Base-by-base conservation (phyloP, 2,797 vertebrate species). In the Gephyroberyx darwinii region DNA sequence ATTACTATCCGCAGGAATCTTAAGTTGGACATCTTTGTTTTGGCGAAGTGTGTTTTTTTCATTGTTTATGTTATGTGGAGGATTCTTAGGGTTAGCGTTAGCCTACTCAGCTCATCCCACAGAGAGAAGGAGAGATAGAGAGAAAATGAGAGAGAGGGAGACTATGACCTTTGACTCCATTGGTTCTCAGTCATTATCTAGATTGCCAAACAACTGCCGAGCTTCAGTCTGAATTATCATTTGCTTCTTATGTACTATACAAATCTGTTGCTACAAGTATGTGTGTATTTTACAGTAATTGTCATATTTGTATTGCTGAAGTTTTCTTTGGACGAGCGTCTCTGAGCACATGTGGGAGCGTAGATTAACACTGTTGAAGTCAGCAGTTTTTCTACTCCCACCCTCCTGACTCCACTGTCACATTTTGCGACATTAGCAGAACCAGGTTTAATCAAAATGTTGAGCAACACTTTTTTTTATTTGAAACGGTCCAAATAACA, bases 1-100 rank as follows among this genome's bases (percentile, higher is more conserved):
- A 78, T 80, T 74, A 83, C 37, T 47, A n/a, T 81, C 75, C 55
- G 0, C 74, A 71, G 70, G 56, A 67, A 51, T 71, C 45, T 69
- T 19, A 64, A 80, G 14, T 69, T 64, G 55, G 75, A 77, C 19
- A 55, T 80, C 71, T 71, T 68, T 70, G 57, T 77, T 74, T 81
- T 83, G 70, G 81, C 45, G 48, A 75, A 71, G 26, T 26, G 39
- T 3, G 59, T 20, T 26, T 74, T 76, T 87, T 74, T 77, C 63
- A 69, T 67, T 73, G 69, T 82, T 80, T 78, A 68, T 69, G 52
- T 78, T 78, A 60, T 57, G 72, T 59, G 45, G 50, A 71, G 62
- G 71, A 78, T 80, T 84, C 56, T 67, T 62, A 26, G 26, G 26
- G 26, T 4, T 26, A 26, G 26, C 1, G 26, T 26, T 26, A 74